A percentile compares a stretch with the other conserved stretches of the same genome.
phyloP scores from a whole-genome alignment of 2,888 invertebrate species.

The Machimus rusticus region DNA sequence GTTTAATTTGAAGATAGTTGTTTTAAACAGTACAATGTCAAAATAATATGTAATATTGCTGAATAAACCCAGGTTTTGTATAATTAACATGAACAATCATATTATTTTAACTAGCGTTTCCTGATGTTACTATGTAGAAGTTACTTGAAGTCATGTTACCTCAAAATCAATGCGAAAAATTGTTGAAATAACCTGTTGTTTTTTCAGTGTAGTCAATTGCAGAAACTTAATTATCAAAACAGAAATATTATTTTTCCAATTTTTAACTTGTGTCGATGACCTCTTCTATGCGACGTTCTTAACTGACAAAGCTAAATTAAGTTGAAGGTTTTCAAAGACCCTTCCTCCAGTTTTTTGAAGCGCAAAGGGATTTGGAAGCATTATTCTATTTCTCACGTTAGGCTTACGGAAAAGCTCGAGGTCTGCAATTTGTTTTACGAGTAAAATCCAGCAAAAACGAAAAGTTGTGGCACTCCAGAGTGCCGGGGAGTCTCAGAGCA shows the following conservation, averaged over 20 bases:
- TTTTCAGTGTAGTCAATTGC: too few relatives aligned
- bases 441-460: neutral
- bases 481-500: neutral
- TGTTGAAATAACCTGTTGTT: too few relatives aligned
- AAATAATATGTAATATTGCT: too few relatives aligned
- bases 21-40: too few relatives aligned
- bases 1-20: too few relatives aligned
- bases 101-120: too few relatives aligned
- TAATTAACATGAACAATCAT: too few relatives aligned
- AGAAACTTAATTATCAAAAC: neutral
- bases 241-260: neutral
- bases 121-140: too few relatives aligned
- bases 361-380: neutral
- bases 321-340: neutral
- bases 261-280: neutral
- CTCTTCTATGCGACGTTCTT: neutral
- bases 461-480: neutral
- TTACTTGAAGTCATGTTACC: too few relatives aligned
- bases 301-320: neutral
- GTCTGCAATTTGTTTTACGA: neutral
- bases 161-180: too few relatives aligned
- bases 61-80: too few relatives aligned
- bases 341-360: neutral
- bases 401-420: neutral
- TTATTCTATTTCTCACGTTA: neutral